Evolutionary conservation across 2,113 vertebrate species (phyloP), one percentile per base, ranked within the genome.

Genomic region (Oreotrochilus melanogaster): DNA sequence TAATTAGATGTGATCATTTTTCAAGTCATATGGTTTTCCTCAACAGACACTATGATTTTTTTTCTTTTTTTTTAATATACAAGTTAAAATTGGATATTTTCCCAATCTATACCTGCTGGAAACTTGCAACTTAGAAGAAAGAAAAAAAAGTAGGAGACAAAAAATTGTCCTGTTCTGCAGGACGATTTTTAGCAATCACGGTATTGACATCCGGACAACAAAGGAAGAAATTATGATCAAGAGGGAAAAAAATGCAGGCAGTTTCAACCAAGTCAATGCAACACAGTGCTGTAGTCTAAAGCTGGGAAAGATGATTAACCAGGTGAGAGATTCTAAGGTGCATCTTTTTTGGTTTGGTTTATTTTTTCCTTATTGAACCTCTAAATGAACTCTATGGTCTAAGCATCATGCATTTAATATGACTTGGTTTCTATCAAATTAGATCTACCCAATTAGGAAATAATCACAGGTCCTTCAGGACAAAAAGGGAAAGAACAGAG

Each of bases 361-460:
- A 14, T 9, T 70, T 57, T 31, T 25, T 4, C 8, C 45, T 43
- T 37, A 75, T 66, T 81, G 85, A 83, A 89, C 61, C 42, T 96
- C 45, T 19, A 47, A 18, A 23, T 95, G 61, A 95, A 96, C 54
- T 94, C 95, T 60, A 70, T 45, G 18, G 24, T 79, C 88, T 65
- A 89, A 74, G 33, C 66, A 85, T 65, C 28, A 92, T 89, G 62
- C 39, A 58, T 72, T n/a, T 81, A 86, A 64, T n/a, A 25, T 85
- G 80, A 81, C 39, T 58, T 58, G 17, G n/a, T 71, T 50, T 85
- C 60, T 64, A 28, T 65, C 76, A 92, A 90, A 15, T n/a, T 51
- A 25, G 15, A 85, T 94, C 66, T 69, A 66, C 85, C 67, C 93
- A 95, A 96, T 92, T 96, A 95, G 79, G 94, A 85, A 91, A 83